Base-by-base conservation (phyloP, 2,797 vertebrate genomes). In the Oreortyx pictus region DNA sequence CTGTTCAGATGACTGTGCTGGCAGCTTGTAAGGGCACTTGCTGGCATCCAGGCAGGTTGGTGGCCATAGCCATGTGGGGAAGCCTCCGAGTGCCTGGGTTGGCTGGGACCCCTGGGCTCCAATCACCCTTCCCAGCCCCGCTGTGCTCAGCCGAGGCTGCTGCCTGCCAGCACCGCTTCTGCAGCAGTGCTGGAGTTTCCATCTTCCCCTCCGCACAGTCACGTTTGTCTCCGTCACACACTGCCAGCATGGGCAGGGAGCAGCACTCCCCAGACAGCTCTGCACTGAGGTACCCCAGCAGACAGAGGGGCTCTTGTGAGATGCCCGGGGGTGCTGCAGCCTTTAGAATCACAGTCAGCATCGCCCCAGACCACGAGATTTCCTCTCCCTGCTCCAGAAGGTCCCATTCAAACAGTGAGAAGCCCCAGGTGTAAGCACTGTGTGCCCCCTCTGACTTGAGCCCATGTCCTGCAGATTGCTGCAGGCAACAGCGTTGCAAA, bases 261-360 rank as follows among this genome's bases (percentile, higher is more conserved):
- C n/a, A 0, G 4, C 1, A 4, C 56, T 50, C 23, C 33, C 54
- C 0, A 4, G 29, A 1, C 4, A 47, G 46, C 7, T 1, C 29
- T 18, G 11, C 57, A 5, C 33, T 23, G 5, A 76, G 70, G 7
- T 70, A 49, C 44, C 31, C 68, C 0, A 2, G 25, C 22, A 46
- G 62, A 11, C 0, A 1, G 11, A 25, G 50, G 24, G 17, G 46
- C 35, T 66, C 27, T 52, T 3, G 9, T 2, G 4, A 46, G 68
- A 64, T 33, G 25, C 31, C 39, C 56, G 1, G 2, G 5, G 59
- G 41, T 16, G 41, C 59, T 8, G 27, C 5, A 6, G 6, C 31
- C 31, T 24, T 47, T 1, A 4, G 37, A 12, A 22, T 72, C 3
- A 0, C 0, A 1, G 35, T 27, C 27, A 44, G 54, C 23, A 4